These are phyloP conservation scores for Artemisiospiza belli DNA, from an alignment of 2,113 vertebrate species.

Conservation along the genomic window DNA sequence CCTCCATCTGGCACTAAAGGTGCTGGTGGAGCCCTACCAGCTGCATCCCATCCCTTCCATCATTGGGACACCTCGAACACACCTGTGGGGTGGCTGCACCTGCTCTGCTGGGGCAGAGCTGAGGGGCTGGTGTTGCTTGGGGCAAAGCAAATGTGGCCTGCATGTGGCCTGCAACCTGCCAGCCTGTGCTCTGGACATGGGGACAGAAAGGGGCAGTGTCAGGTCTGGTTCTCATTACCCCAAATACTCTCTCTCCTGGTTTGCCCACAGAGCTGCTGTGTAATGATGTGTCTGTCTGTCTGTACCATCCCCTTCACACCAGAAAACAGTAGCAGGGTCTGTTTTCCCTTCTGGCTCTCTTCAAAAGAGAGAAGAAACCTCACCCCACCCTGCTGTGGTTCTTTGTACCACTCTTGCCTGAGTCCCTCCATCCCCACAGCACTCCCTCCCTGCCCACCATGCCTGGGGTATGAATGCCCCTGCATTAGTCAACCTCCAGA, in stretches of 20 bases:
- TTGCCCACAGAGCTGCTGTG: background rate
- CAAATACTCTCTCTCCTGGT: background rate
- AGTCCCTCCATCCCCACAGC: background rate
- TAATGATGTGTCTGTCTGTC: background rate
- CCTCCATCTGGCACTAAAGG: background rate
- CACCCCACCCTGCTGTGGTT: background rate
- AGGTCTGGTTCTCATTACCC: background rate
- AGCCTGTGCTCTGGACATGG: background rate
- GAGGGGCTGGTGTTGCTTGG: background rate
- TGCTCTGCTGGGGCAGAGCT: background rate
- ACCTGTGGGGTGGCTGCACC: background rate
- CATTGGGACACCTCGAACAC: rapidly evolving
- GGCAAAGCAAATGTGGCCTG: background rate
- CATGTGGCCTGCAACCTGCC: rapidly evolving
- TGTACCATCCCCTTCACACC: background rate
- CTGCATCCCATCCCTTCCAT: background rate
- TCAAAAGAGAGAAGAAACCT: background rate
- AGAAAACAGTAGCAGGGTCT: background rate
- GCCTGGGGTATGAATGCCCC: background rate
- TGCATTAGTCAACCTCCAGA: background rate
- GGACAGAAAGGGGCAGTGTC: background rate
- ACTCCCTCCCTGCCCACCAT: background rate
- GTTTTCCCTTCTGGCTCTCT: background rate
- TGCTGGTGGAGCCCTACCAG: background rate
- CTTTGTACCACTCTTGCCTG: background rate